Evolutionary conservation across 2,888 invertebrate genomes (phyloP).

Genomic region (Ceraclea dissimilis): DNA sequence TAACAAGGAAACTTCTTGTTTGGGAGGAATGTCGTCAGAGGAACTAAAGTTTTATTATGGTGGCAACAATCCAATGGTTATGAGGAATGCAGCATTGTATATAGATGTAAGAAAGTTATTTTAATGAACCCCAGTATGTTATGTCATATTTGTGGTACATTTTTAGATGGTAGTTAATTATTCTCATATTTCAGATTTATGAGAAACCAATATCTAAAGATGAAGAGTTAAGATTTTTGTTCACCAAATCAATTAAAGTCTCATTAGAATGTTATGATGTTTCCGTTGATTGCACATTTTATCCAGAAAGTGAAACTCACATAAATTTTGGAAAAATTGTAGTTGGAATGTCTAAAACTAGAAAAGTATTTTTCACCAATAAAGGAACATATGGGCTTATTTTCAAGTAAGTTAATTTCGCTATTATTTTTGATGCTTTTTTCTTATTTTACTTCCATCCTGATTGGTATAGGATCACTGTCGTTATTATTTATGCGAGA

Average conservation of each 20-base stretch:
- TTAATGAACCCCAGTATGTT: background rate
- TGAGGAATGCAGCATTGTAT: background rate
- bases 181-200: background rate
- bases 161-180: too few relatives aligned
- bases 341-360: background rate
- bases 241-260: background rate
- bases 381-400: slow-evolving; percentile 6
- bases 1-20: background rate
- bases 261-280: slow-evolving; percentile 14
- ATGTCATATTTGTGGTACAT: background rate
- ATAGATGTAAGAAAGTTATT: slow-evolving; percentile 9
- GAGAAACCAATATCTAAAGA: background rate
- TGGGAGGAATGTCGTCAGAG: slow-evolving; percentile 1
- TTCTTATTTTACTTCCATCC: too few relatives aligned
- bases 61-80: background rate
- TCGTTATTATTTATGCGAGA: too few relatives aligned
- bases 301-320: slow-evolving; percentile 8
- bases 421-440: too few relatives aligned
- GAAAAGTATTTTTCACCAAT: slow-evolving; percentile 4
- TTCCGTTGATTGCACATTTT: slow-evolving; percentile 7
- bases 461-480: too few relatives aligned
- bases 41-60: slow-evolving; percentile 4
- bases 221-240: background rate
- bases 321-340: slow-evolving; percentile 12
- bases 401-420: slow-evolving; percentile 10